Percentiles rank a stretch among this genome's conserved stretches.
phyloP scores from a whole-genome alignment of 2,113 vertebrate genomes.

The Oceanodroma tethys region DNA sequence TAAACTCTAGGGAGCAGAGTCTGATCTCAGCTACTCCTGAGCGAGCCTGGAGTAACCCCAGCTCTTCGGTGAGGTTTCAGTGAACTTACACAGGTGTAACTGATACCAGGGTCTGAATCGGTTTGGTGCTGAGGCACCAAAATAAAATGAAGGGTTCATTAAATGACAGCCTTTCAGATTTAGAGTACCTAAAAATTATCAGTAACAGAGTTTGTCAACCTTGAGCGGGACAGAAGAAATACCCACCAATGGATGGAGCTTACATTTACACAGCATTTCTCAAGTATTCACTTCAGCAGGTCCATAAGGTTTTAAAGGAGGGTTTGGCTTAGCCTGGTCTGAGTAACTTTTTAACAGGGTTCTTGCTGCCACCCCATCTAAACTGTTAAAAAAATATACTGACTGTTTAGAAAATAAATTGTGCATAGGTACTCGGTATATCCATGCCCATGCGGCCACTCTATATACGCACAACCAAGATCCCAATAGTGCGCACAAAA shows the following conservation, averaged over 20 bases:
- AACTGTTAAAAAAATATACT: background rate
- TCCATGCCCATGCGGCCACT: rapidly evolving
- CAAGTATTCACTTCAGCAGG: background rate
- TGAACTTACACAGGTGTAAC: background rate
- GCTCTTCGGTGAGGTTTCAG: background rate
- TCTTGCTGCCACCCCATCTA: background rate
- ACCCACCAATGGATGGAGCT: background rate
- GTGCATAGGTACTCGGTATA: rapidly evolving
- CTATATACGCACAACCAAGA: background rate
- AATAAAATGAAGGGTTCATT: background rate
- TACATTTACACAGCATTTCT: background rate
- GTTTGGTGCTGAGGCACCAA: background rate
- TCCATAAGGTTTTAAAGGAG: background rate
- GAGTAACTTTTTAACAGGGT: background rate
- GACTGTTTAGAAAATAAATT: background rate
- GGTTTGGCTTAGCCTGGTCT: background rate
- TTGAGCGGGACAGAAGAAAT: background rate
- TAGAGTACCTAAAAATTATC: background rate
- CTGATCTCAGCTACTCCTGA: background rate
- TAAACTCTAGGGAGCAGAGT: background rate
- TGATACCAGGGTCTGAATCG: background rate
- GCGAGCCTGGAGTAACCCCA: background rate
- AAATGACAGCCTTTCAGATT: background rate
- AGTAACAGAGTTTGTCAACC: background rate
- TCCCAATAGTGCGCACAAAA: background rate